phyloP scores from a whole-genome alignment of 2,797 vertebrate genomes.

The Cyclopterus lumpus region DNA sequence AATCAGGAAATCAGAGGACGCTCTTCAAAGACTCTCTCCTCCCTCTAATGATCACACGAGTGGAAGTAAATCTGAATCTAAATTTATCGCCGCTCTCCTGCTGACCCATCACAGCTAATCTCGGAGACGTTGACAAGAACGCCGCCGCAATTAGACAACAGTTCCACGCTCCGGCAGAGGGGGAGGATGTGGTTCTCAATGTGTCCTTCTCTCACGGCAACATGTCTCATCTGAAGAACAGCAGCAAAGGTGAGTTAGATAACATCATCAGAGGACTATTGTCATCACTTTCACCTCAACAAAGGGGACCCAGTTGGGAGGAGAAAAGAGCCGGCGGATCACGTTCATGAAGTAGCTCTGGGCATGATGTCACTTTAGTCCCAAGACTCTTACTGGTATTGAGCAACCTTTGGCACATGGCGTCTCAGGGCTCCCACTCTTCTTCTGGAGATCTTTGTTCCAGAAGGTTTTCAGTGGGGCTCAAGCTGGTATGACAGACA shows the following conservation, averaged over 20 bases:
- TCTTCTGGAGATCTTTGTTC: not conserved
- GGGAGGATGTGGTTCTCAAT: slow-evolving; percentile 9
- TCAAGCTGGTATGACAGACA: not conserved
- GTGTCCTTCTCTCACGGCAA: not conserved
- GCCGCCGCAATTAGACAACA: slow-evolving; percentile 6
- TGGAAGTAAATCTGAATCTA: slow-evolving; percentile 21
- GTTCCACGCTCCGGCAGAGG: not conserved
- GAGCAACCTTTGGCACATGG: slow-evolving; percentile 1
- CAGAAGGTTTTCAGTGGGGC: not conserved
- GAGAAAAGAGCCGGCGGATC: slow-evolving; percentile 25
- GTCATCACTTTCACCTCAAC: slow-evolving; percentile 47
- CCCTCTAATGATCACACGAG: slow-evolving; percentile 19
- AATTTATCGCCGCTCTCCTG: slow-evolving; percentile 20
- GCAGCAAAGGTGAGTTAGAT: slow-evolving; percentile 42
- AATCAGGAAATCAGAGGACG: slow-evolving; percentile 17
- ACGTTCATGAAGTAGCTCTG: slow-evolving; percentile 16
- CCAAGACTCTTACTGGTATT: not conserved
- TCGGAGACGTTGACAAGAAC: slow-evolving; percentile 6
- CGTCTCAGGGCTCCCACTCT: not conserved
- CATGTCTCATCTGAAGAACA: slow-evolving; percentile 5
- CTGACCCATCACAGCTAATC: slow-evolving; percentile 44
- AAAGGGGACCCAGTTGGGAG: slow-evolving; percentile 43
- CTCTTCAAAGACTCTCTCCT: slow-evolving; percentile 1
- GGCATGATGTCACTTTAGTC: slow-evolving; percentile 28
- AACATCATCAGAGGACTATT: slow-evolving; percentile 33